A percentile compares a stretch with the other conserved stretches of the same genome.
These are phyloP conservation scores for Formica selysi DNA, from an alignment of 1,140 invertebrate genomes.

Conservation along the genomic window DNA sequence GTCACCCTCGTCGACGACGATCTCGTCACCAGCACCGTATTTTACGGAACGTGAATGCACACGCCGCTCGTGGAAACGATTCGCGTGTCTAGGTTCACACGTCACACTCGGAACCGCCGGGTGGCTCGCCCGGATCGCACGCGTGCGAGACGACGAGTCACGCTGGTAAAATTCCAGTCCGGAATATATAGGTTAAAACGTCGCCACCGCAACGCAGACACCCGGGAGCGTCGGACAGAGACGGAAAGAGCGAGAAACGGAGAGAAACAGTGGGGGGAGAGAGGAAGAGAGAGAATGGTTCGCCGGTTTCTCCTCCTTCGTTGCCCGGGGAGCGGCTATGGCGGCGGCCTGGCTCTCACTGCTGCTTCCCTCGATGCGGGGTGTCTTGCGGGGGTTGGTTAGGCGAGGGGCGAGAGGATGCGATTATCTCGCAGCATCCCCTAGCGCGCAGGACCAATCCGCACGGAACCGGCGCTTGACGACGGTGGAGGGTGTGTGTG, in stretches of 20 bases:
- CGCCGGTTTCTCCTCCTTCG: constrained; percentile 71
- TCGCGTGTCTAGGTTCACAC: constrained; percentile 51
- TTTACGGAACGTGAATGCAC: background rate
- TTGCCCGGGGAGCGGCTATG: constrained; percentile 83
- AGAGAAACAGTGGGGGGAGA: constrained; percentile 49
- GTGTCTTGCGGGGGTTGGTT: constrained; percentile 67
- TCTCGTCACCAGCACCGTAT: constrained; percentile 51
- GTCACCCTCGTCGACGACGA: constrained; percentile 21
- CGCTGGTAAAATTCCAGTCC: constrained; percentile 45
- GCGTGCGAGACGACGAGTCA: constrained; percentile 36
- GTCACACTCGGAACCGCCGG: constrained; percentile 59
- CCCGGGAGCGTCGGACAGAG: constrained; percentile 46
- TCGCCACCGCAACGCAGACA: constrained; percentile 48
- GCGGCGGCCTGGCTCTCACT: constrained; percentile 85
- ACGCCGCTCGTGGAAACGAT: constrained; percentile 19
- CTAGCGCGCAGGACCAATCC: constrained; percentile 81
- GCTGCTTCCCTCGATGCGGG: constrained; percentile 74
- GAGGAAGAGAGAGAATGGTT: constrained; percentile 64
- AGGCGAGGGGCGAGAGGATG: constrained; percentile 61
- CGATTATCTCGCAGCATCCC: constrained; percentile 81
- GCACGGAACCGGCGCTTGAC: constrained; percentile 76
- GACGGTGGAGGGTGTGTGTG: constrained; percentile 49
- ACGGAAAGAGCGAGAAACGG: constrained; percentile 36
- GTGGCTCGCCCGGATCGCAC: constrained; percentile 24
- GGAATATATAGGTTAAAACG: constrained; percentile 46